Evolutionary conservation across 2,888 invertebrate species (phyloP).

Genomic region (Lasiommata megera): DNA sequence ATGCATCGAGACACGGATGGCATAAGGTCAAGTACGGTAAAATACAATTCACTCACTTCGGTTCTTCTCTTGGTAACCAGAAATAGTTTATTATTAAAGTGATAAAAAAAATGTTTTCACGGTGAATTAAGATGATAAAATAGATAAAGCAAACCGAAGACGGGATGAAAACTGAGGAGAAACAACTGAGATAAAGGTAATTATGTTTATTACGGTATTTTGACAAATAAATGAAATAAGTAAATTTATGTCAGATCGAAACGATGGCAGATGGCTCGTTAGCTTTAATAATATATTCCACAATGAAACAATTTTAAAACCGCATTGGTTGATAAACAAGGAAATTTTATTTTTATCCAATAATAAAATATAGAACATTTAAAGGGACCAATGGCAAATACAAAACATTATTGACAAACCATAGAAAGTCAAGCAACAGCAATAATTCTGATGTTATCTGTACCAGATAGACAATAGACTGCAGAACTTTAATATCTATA

Average conservation of each 20-base stretch:
- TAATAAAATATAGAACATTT: conserved; percentile 3
- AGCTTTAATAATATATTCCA: not conserved
- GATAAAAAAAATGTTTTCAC: conserved; percentile 9
- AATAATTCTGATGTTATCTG: too few relatives aligned
- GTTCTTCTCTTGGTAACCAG: conserved; percentile 9
- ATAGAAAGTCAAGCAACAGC: too few relatives aligned
- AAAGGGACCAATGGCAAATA: not conserved
- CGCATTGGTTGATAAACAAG: conserved; percentile 19
- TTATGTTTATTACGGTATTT: conserved; percentile 71
- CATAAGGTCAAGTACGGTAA: conserved; percentile 71
- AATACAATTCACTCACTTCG: conserved; percentile 52
- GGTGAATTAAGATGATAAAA: conserved; percentile 38
- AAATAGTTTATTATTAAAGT: conserved; percentile 26
- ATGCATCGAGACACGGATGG: conserved; percentile 56
- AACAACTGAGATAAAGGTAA: conserved; percentile 60
- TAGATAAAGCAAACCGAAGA: conserved; percentile 52
- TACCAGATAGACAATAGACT: too few relatives aligned
- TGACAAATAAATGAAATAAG: too few relatives aligned
- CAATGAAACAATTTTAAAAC: conserved; percentile 10
- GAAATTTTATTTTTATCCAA: conserved; percentile 21
- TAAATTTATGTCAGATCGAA: conserved; percentile 56
- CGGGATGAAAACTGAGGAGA: conserved; percentile 64
- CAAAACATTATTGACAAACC: too few relatives aligned
- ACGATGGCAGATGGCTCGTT: conserved; percentile 15
- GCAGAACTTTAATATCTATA: too few relatives aligned